Evolutionary conservation across 2,888 invertebrate species (phyloP), one percentile per base, ranked within the genome.

Genomic region (Trachelus tabidus): DNA sequence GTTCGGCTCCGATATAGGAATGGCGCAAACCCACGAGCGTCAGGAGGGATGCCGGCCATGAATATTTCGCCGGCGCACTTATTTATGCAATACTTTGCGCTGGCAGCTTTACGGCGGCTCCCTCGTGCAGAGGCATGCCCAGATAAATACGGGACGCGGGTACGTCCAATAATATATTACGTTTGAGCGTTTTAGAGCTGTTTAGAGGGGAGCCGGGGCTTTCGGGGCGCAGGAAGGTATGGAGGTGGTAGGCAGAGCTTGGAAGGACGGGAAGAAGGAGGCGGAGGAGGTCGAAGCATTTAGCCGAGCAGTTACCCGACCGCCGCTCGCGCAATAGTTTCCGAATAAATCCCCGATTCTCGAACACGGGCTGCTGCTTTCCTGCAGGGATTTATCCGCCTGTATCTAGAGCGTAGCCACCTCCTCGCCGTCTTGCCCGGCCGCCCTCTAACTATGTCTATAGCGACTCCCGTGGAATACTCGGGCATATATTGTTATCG

Each of bases 41-140:
- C 23, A 76, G 33, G 68, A 40, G 37, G 34, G 68, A 69, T n/a
- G 69, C 85, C 83, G 85, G 88, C 90, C 91, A 91, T 91, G 91
- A 91, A 91, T 91, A 91, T 91, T 91, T 91, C 90, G 90, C 89
- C 89, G 85, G 76, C 88, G 85, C 89, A 90, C 90, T 91, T 91
- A 91, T 91, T 91, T 91, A 91, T 91, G 91, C 91, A 91, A 91
- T 90, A 91, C 91, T 91, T 90, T 90, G 90, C 89, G 88, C 88
- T 89, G 90, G 90, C 90, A 90, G 91, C 87, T 91, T 91, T 91
- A 90, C 90, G 90, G 88, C 87, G 84, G 86, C 82, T 86, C 87
- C 85, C 87, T 87, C 86, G 80, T 81, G 78, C 73, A 68, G 71
- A 76, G 77, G 76, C 78, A 80, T 80, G 80, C 83, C 78, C 85